Base-by-base conservation (phyloP, 2,888 invertebrate species). In the Drosophila paramelanica region DNA sequence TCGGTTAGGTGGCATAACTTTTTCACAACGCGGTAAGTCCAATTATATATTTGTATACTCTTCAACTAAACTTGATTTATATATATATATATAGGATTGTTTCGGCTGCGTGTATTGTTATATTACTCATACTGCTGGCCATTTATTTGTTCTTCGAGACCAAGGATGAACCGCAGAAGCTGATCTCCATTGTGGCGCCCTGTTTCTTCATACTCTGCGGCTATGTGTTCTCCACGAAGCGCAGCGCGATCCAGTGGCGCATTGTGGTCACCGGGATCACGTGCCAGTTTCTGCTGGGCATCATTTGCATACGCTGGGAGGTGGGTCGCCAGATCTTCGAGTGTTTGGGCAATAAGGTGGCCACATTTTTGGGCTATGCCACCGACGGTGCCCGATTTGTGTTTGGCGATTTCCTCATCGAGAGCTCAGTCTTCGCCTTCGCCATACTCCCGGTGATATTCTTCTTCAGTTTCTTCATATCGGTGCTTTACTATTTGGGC, bases 381-480 rank as follows among this genome's bases (percentile, higher is more conserved):
- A 94, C 95, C 62, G 94, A 94, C 0, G 99, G 98, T 0, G 95
- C 97, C 0, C 93, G 93, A 1, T 98, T 99, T 90, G 96, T 98
- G 0, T 99, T 96, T 88, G 97, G 97, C 0, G 93, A 95, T 0
- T 88, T 93, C 0, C 92, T 97, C 0, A 94, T 96, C 8, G 88
- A 91, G 14, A 90, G 92, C 0, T 93, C 93, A 64, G 95, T 96
- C 14, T 98, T 99, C 90, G 98, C 97, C 0, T 98, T 99, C 91
- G 94, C 96, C 91, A 98, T 98, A 91, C 93, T 99, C 42, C 96
- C 98, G 0, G 97, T 98, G 17, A 96, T 99, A 57, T 97, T 97
- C 93, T 99, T 98, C 94, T 96, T 99, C 92, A 97, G 97, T 89
- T 97, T 98, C 93, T 93, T 96, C 76, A 96, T 98, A 27, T 96